Evolutionary conservation across 2,113 vertebrate genomes (phyloP).

Genomic region (Stigmatopora nigra): DNA sequence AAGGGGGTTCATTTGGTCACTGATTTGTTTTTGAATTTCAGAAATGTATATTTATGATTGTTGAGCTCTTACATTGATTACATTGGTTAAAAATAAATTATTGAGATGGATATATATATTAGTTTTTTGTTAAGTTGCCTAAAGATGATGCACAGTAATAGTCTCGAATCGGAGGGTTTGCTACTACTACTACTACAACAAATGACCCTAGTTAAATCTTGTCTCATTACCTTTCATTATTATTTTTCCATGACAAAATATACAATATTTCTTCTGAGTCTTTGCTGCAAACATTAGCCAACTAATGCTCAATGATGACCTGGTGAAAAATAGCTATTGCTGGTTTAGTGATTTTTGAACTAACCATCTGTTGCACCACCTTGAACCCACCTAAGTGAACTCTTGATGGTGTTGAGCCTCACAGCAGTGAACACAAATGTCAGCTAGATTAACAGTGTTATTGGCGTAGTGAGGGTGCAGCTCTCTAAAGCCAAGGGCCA

Average conservation of each 20-base stretch:
- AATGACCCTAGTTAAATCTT: too few species aligned
- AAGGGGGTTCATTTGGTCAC: too few species aligned
- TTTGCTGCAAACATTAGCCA: background rate
- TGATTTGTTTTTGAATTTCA: too few species aligned
- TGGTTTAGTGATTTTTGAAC: constrained; percentile 17
- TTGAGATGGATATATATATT: too few species aligned
- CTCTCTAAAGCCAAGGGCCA: constrained; percentile 19
- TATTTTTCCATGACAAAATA: background rate
- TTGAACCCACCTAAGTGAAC: constrained; percentile 26
- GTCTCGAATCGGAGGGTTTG: too few species aligned
- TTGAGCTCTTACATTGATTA: too few species aligned
- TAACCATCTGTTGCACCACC: background rate
- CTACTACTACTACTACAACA: too few species aligned
- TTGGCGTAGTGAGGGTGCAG: constrained; percentile 18
- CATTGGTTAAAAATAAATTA: too few species aligned
- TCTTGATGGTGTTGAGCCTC: constrained; percentile 23
- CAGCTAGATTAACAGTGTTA: constrained; percentile 51
- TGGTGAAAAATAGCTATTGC: constrained; percentile 18
- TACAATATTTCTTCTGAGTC: background rate
- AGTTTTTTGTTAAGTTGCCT: too few species aligned
- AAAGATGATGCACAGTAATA: too few species aligned
- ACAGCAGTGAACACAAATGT: constrained; percentile 39
- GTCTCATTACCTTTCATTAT: too few species aligned
- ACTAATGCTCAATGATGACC: background rate
- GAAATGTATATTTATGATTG: too few species aligned